Percentiles rank a stretch among this genome's conserved stretches.
Conservation (phyloP, 2,113 vertebrate genomes). For the human (Homo sapiens) region DNA sequence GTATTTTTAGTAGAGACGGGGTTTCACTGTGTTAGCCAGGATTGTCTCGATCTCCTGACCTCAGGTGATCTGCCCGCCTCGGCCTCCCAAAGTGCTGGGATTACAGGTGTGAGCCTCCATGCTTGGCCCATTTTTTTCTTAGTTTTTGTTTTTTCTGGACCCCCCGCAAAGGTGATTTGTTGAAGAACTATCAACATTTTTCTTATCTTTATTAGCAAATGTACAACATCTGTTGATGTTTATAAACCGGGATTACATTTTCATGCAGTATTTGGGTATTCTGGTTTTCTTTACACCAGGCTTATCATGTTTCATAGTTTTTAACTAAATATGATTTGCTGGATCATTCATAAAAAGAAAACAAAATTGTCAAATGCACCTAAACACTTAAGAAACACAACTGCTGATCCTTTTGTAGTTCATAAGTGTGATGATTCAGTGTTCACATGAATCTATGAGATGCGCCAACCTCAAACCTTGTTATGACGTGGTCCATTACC, state of each 20-base stretch:
- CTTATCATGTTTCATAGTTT: not conserved
- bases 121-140: not conserved
- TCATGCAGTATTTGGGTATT: not conserved
- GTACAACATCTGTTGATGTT: not conserved
- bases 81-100: too few species aligned
- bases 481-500: too few species aligned
- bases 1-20: too few species aligned
- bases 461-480: too few species aligned
- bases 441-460: not conserved
- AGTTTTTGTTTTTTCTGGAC: not conserved
- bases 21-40: too few species aligned
- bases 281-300: not conserved
- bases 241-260: not conserved
- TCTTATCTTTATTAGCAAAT: not conserved
- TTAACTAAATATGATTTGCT: slow-evolving; percentile 29
- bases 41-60: too few species aligned
- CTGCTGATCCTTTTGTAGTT: too few species aligned
- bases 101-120: too few species aligned
- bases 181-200: not conserved
- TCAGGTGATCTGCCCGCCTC: too few species aligned
- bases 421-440: too few species aligned
- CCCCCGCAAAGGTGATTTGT: not conserved
- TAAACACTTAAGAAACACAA: slow-evolving; percentile 33
- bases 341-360: not conserved
- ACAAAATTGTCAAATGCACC: not conserved